A percentile compares a stretch with the other conserved stretches of the same genome.
Conservation (phyloP, 92 coral and sea anemone genomes). For the Parazoanthus swiftii region DNA sequence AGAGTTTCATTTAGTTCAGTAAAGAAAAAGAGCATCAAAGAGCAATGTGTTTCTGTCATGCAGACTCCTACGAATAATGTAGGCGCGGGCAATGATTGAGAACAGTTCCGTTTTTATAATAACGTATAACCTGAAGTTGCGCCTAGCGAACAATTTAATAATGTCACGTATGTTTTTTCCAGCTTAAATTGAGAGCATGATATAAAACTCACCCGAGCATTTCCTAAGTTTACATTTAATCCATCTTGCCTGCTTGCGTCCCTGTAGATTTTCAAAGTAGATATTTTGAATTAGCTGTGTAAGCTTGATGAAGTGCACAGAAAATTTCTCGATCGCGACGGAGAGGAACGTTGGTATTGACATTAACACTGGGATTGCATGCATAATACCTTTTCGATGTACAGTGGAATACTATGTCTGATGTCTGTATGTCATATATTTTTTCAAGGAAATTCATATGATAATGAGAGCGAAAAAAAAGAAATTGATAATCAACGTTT, state of each 20-base stretch:
- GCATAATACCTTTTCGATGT: background rate
- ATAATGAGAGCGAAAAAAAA: too few species aligned
- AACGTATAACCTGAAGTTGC: background rate
- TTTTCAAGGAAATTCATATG: too few species aligned
- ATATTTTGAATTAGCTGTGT: background rate
- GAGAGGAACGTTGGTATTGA: background rate
- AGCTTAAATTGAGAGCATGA: background rate
- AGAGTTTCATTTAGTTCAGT: too few species aligned
- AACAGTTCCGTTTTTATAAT: too few species aligned
- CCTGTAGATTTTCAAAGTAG: background rate
- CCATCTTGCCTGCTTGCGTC: conserved; percentile 6
- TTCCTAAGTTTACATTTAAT: conserved; percentile 5
- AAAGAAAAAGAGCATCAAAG: too few species aligned
- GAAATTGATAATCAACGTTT: too few species aligned
- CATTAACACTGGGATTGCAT: background rate
- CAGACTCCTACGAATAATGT: too few species aligned
- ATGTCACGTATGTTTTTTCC: background rate
- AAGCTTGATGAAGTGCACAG: background rate
- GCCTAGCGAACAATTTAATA: background rate
- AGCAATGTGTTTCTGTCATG: background rate
- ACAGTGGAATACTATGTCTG: background rate
- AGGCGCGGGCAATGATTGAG: too few species aligned
- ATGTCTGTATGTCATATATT: too few species aligned
- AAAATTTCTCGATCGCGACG: background rate
- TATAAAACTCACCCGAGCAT: background rate